Base-by-base conservation (phyloP, 2,888 invertebrate genomes). In the Argynnis bischoffii region DNA sequence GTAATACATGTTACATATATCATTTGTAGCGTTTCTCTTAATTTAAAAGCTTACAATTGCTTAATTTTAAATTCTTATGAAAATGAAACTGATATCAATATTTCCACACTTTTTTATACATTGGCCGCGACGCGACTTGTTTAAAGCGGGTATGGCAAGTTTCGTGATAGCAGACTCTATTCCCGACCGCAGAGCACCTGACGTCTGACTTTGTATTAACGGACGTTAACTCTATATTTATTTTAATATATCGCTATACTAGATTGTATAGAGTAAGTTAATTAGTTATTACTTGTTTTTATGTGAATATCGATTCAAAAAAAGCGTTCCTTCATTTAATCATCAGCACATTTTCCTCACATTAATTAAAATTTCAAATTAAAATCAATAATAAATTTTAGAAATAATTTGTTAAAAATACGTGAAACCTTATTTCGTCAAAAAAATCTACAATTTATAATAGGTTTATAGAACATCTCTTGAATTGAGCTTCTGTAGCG, bases 391-490 rank as follows among this genome's bases (percentile, higher is more conserved):
- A 26, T 4, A 26, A 15, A 51, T 51, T n/a, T 51, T 48, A 26
- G 21, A 15, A 2, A 8, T 15, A 14, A 11, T 6, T 26, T 4
- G 14, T 21, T 4, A 48, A n/a, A 5, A 8, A 50, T 48, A 6
- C 11, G 11, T 15, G 13, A 61, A 51, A 4, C 4, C 35, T 51
- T 51, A 61, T 41, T 51, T 18, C 15, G 35, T 61, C 16, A n/a
- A 51, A 16, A n/a, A 48, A 18, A 6, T 51, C 16, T 51, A 13
- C 18, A n/a, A 54, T 11, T 67, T 47, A 55, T 70, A 70, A 64
- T 61, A 64, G 64, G 67, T 70, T 67, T 67, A 53, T 60, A 61
- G 67, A 55, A 56, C 70, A 70, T 48, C 66, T 67, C 64, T 61
- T 54, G 59, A 55, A 51, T 63, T 57, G 54, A 64, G 67, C 67